A percentile compares a stretch with the other conserved stretches of the same genome.
Evolutionary conservation across 2,113 vertebrate species (phyloP).

Genomic region (Ursus arctos): DNA sequence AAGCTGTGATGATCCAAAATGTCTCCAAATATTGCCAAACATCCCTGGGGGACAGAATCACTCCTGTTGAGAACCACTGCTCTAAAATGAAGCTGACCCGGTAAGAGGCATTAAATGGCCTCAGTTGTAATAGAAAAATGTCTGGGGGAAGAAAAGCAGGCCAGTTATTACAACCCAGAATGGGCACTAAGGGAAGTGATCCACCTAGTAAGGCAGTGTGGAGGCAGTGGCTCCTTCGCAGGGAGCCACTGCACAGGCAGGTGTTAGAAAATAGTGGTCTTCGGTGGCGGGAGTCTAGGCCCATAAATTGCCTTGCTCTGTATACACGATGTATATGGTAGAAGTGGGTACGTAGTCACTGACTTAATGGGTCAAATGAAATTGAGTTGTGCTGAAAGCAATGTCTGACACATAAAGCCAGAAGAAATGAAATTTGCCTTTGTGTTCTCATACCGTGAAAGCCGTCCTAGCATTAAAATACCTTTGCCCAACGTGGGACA

Average conservation of each 20-base stretch:
- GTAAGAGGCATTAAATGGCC: background rate
- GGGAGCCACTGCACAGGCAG: background rate
- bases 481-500: background rate
- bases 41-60: background rate
- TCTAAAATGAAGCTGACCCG: background rate
- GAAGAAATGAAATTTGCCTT: background rate
- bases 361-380: background rate
- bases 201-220: background rate
- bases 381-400: slow-evolving; percentile 21
- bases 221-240: background rate
- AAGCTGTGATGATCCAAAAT: background rate
- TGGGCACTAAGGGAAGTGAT: background rate
- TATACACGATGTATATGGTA: background rate
- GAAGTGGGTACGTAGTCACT: background rate
- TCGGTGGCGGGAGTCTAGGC: background rate
- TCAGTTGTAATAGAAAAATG: background rate
- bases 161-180: background rate
- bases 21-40: background rate
- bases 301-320: background rate
- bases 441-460: background rate
- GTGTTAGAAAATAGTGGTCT: background rate
- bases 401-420: background rate
- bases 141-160: slow-evolving; percentile 2
- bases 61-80: background rate
- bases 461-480: background rate